phyloP scores from a whole-genome alignment of 2,797 vertebrate genomes.

The Alectoris magna region DNA sequence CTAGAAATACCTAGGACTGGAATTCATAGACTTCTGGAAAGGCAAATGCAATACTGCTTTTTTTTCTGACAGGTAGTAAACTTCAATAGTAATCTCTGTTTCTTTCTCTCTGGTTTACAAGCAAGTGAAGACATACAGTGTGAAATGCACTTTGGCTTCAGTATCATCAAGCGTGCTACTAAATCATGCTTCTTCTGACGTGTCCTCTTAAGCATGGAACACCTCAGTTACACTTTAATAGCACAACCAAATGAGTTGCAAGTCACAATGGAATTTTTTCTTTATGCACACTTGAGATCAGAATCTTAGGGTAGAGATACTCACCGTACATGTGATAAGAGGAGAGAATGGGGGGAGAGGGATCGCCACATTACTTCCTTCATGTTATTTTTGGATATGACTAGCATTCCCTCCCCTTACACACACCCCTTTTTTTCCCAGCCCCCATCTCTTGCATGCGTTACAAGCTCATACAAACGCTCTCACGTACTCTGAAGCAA shows the following conservation, averaged over 20 bases:
- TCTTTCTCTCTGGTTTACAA: conserved; percentile 20
- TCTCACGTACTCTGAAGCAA: conserved; percentile 53
- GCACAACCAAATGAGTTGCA: neutral
- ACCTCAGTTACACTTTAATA: conserved; percentile 2
- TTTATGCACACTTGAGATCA: neutral
- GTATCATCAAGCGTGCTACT: neutral
- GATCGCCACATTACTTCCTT: conserved; percentile 20
- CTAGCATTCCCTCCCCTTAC: conserved; percentile 74
- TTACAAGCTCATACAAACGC: conserved; percentile 57
- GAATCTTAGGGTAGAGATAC: neutral
- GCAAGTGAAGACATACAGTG: neutral
- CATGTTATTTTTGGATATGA: conserved; percentile 78
- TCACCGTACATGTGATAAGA: neutral
- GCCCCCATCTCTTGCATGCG: conserved; percentile 51
- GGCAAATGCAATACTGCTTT: neutral
- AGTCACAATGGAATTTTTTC: neutral
- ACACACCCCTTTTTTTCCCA: conserved; percentile 76
- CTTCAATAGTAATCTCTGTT: neutral
- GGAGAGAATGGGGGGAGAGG: conserved; percentile 44
- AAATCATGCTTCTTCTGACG: neutral
- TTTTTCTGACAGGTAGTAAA: neutral
- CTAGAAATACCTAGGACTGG: neutral
- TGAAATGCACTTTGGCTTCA: neutral
- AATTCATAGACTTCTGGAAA: neutral
- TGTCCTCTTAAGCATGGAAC: neutral